Conservation (phyloP, 35 echinoderm and acorn worm genomes). For the Apostichopus parvimensis region DNA sequence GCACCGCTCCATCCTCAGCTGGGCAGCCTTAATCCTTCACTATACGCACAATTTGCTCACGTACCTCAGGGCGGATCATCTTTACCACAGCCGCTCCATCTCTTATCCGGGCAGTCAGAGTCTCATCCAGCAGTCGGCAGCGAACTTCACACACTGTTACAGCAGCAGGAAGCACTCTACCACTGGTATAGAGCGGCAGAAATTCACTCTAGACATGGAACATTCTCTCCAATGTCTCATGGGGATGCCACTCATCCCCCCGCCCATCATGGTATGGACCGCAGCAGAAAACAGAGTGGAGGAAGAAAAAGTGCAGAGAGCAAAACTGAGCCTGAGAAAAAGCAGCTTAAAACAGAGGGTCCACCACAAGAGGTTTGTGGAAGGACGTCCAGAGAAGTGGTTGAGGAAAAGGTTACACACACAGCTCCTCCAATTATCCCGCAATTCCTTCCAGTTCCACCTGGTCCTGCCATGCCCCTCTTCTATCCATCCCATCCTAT, state of each 20-base stretch:
- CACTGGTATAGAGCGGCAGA: conserved; percentile 67
- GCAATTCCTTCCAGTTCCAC: conserved; percentile 7
- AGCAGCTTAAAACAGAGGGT: conserved; percentile 28
- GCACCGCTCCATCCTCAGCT: conserved; percentile 83
- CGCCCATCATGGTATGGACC: conserved; percentile 13
- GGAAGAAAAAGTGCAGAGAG: conserved; percentile 34
- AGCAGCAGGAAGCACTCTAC: conserved; percentile 81
- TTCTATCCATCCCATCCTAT: conserved; percentile 42
- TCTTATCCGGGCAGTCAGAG: conserved; percentile 53
- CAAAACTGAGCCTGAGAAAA: conserved; percentile 27
- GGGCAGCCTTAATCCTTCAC: conserved; percentile 38
- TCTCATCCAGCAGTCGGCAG: conserved; percentile 27
- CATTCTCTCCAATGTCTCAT: conserved; percentile 20
- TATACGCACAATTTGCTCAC: conserved; percentile 63
- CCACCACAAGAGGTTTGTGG: conserved; percentile 35
- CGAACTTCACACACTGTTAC: conserved; percentile 78
- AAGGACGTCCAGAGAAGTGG: conserved; percentile 20
- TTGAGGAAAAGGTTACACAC: conserved; percentile 3
- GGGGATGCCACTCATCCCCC: conserved; percentile 3
- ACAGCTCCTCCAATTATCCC: conserved; percentile 15
- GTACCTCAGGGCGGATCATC: conserved; percentile 53
- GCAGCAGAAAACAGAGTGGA: conserved; percentile 39
- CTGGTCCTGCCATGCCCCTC: conserved; percentile 41
- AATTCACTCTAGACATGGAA: conserved; percentile 58
- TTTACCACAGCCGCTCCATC: conserved; percentile 56